Evolutionary conservation across 2,797 vertebrate species (phyloP), one percentile per base, ranked within the genome.

Genomic region (Prunella strophiata): DNA sequence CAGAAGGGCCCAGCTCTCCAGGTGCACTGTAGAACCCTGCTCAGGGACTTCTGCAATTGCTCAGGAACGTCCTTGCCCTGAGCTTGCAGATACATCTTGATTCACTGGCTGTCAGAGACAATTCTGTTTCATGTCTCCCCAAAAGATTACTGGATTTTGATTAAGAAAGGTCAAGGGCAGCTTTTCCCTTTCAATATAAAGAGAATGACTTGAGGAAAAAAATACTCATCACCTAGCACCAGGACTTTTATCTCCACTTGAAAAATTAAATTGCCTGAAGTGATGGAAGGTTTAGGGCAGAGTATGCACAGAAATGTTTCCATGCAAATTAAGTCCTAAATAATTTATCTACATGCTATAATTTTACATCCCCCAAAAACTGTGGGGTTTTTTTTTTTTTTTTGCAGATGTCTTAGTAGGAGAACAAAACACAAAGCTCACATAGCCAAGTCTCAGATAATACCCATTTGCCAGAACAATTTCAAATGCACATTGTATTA

Each of bases 111-210:
- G 93, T 74, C 93, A 95, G 72, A 93, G 71, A 84, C 83, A 81
- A 79, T 93, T 93, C 76, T 87, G 61, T 42, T 65, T 76, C 30
- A 9, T 7, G 71, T 85, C 83, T 84, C 59, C 85, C 57, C 50
- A 65, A 90, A 96, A 94, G 80, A 96, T 81, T 93, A 95, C 93
- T 77, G 81, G 82, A 88, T 93, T 94, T 93, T 94, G 92, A 93
- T 96, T 94, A 96, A 79, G 91, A 85, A 94, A 94, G 83, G 85
- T 86, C 73, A 93, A 91, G 80, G 77, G 57, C 72, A 71, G 70
- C 40, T 88, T 59, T 59, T 88, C 38, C 45, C 42, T 93, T 91
- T 47, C 76, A 86, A 34, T 86, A 91, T 23, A 76, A 76, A 74
- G 29, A 54, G 63, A 73, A 74, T 50, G 45, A 87, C 81, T 85